Conservation (phyloP, 2,113 vertebrate species). For the Nerophis ophidion region DNA sequence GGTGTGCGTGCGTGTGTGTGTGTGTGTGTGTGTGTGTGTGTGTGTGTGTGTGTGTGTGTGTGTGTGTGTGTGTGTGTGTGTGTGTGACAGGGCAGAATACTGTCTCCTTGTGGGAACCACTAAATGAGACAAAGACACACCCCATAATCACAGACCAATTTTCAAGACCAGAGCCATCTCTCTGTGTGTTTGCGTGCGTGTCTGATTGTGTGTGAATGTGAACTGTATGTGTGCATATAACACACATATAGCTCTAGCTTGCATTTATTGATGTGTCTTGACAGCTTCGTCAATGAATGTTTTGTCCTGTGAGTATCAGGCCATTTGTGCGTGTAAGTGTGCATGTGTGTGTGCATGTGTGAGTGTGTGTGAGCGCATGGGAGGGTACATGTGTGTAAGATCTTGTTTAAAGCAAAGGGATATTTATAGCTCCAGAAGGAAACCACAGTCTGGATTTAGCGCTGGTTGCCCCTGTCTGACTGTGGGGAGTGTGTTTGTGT, state of each 20-base stretch:
- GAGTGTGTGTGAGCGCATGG: constrained; percentile 1
- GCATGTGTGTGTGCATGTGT: background rate
- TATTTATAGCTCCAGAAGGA: constrained; percentile 66
- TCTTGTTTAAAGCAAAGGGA: constrained; percentile 56
- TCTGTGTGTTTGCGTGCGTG: constrained; percentile 47
- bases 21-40: constrained; percentile 43
- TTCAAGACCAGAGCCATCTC: constrained; percentile 60
- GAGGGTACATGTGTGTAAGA: constrained; percentile 26
- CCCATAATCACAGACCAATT: constrained; percentile 70
- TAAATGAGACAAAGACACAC: constrained; percentile 75
- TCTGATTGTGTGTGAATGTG: constrained; percentile 6
- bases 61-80: constrained; percentile 35
- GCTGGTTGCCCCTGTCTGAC: constrained; percentile 50
- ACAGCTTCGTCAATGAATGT: constrained; percentile 26
- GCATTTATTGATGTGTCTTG: constrained; percentile 8
- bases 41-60: constrained; percentile 18
- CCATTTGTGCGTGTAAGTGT: constrained; percentile 34
- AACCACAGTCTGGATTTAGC: constrained; percentile 67
- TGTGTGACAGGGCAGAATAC: constrained; percentile 65
- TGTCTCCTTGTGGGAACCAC: constrained; percentile 68
- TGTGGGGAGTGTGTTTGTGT: constrained; percentile 21
- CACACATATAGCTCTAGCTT: background rate
- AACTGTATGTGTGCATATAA: background rate
- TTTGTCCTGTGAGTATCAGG: constrained; percentile 24
- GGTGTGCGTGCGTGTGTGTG: constrained; percentile 16